These are phyloP conservation scores for Ramphastos sulfuratus DNA, from an alignment of 2,113 vertebrate genomes.

Conservation along the genomic window DNA sequence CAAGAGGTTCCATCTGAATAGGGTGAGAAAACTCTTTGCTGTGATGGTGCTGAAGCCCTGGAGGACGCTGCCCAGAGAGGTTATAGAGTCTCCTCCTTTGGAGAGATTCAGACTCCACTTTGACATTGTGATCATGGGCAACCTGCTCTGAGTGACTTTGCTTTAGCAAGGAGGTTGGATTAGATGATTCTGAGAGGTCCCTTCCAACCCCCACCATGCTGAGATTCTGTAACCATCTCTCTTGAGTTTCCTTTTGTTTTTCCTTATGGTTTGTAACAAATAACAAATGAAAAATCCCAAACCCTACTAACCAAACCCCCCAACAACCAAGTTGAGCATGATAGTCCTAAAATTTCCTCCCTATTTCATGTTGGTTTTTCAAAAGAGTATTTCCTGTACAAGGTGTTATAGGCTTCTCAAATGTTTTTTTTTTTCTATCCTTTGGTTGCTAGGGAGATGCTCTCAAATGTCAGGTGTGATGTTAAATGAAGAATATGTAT, in stretches of 20 bases:
- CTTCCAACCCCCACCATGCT: too few relatives aligned
- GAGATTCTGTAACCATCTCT: neutral
- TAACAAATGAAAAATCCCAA: fast-evolving
- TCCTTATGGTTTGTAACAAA: neutral
- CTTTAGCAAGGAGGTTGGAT: too few relatives aligned
- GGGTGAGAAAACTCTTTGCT: too few relatives aligned
- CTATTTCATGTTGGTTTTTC: neutral
- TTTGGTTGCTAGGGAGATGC: conserved; percentile 33
- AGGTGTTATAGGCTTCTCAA: neutral
- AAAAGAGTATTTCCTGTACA: neutral
- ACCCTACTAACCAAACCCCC: neutral
- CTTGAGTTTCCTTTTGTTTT: neutral
- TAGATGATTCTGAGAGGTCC: too few relatives aligned
- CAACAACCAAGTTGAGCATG: neutral
- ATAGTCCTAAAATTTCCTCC: neutral
- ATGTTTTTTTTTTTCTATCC: neutral
- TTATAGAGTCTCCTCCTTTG: too few relatives aligned
- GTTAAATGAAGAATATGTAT: neutral
- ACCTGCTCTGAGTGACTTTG: too few relatives aligned
- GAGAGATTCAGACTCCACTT: too few relatives aligned
- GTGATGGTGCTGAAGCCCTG: too few relatives aligned
- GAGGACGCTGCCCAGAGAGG: too few relatives aligned
- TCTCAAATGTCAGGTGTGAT: neutral
- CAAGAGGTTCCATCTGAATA: too few relatives aligned
- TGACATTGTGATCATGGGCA: too few relatives aligned